Base-by-base conservation (phyloP, 2,113 vertebrate species). In the Semnopithecus entellus region DNA sequence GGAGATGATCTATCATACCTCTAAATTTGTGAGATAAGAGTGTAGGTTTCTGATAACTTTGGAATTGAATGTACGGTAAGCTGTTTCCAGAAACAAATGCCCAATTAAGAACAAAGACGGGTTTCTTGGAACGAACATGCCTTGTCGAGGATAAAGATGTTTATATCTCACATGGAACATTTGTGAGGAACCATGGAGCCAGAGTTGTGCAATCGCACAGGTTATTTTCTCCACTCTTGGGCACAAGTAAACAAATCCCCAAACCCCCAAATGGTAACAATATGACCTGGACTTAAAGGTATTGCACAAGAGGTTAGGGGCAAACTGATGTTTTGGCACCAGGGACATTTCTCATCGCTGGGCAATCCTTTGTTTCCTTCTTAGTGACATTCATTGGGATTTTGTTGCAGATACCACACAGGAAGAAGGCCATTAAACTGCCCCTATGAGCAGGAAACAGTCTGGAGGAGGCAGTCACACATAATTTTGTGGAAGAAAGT, bases 331-430 rank as follows among this genome's bases (percentile, higher is more conserved):
- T 12, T 85, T 52, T 27, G 50, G 57, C 70, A 61, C 13, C 10
- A 35, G 12, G 88, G 27, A 7, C 83, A 88, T 84, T 84, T 83
- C 70, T 64, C 90, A 79, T 43, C 57, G 81, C 48, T 0, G 1
- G 68, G 17, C 6, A 32, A 66, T 13, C 81, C 86, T 91, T 84
- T 76, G 50, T 90, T 89, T 84, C 81, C 79, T 64, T 57, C 76
- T 94, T 32, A 40, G 78, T 78, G 73, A 84, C 90, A 95, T 5
- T 72, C 64, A 66, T 5, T 70, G 81, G 83, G 40, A 81, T 79
- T 80, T 57, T 59, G 40, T 35, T 88, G 48, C 96, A 73, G 59
- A 81, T 17, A 89, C 83, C 98, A 97, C 94, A 96, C 86, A 97
- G 93, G 94, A 95, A 94, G 64, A 55, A 87, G 94, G 80, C 87